Percentiles rank a stretch among this genome's conserved stretches.
Evolutionary conservation across 2,888 invertebrate species (phyloP).

Genomic region (Gibbula magus): DNA sequence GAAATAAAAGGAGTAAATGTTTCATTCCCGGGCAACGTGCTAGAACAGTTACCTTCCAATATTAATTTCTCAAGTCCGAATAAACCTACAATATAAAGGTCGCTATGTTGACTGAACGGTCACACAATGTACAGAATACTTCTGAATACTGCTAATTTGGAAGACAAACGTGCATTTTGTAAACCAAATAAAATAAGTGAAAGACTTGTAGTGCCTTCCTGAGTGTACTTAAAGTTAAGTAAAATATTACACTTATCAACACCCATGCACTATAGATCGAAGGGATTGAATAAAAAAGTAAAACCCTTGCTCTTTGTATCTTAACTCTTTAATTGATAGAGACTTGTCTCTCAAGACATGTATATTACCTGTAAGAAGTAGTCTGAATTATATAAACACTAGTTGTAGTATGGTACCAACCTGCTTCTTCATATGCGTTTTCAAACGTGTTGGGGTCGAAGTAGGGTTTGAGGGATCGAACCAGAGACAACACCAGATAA

Average conservation of each 20-base stretch:
- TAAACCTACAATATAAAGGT: constrained; percentile 5
- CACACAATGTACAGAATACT: too few relatives aligned
- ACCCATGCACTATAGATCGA: background rate
- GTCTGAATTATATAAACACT: background rate
- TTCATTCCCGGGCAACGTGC: constrained; percentile 7
- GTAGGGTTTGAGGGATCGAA: constrained; percentile 59
- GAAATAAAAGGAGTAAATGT: background rate
- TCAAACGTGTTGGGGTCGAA: constrained; percentile 62
- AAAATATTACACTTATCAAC: background rate
- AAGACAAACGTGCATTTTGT: background rate
- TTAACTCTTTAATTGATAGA: too few relatives aligned
- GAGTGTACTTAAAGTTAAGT: background rate
- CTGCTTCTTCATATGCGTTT: constrained; percentile 44
- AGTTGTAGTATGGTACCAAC: constrained; percentile 33
- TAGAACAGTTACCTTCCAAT: background rate
- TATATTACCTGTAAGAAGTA: too few relatives aligned
- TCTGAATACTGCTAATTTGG: background rate
- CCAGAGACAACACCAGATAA: constrained; percentile 56
- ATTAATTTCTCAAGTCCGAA: constrained; percentile 16
- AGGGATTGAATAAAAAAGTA: too few relatives aligned
- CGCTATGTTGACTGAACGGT: too few relatives aligned
- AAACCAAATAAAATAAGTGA: background rate
- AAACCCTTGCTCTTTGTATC: too few relatives aligned
- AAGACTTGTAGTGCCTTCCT: background rate
- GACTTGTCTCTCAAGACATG: too few relatives aligned